These are phyloP conservation scores for Catostylus mosaicus DNA, from an alignment of 30 jellyfish, hydroid and myxozoan genomes.

Conservation along the genomic window DNA sequence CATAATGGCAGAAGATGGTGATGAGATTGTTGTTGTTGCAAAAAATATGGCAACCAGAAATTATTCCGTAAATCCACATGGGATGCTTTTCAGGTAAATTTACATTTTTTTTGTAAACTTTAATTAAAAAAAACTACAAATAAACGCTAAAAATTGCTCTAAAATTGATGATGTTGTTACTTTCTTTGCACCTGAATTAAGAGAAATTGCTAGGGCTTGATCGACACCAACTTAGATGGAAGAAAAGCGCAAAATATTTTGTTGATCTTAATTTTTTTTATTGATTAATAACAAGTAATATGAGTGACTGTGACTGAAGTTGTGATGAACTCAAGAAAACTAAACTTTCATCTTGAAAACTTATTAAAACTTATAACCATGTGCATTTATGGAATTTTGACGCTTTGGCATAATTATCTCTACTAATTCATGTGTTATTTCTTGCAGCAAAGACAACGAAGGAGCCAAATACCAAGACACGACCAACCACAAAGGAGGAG, in stretches of 20 bases:
- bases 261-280: too few relatives aligned
- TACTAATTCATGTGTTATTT: too few relatives aligned
- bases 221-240: too few relatives aligned
- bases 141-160: too few relatives aligned
- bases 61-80: conserved; percentile 72
- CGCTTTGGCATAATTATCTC: background rate
- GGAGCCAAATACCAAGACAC: conserved; percentile 60
- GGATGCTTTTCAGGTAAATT: conserved; percentile 58
- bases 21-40: conserved; percentile 51
- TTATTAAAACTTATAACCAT: background rate
- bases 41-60: conserved; percentile 74
- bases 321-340: too few relatives aligned
- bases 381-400: background rate
- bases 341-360: background rate
- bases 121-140: too few relatives aligned
- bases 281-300: too few relatives aligned
- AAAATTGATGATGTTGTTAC: too few relatives aligned
- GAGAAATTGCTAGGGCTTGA: too few relatives aligned
- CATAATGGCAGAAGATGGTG: conserved; percentile 76
- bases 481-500: conserved; percentile 25
- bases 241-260: too few relatives aligned
- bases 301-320: too few relatives aligned
- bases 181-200: background rate
- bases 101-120: background rate
- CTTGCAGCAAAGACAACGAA: conserved; percentile 65